phyloP scores from a whole-genome alignment of 2,797 vertebrate species.

The Gobionotothen gibberifrons region DNA sequence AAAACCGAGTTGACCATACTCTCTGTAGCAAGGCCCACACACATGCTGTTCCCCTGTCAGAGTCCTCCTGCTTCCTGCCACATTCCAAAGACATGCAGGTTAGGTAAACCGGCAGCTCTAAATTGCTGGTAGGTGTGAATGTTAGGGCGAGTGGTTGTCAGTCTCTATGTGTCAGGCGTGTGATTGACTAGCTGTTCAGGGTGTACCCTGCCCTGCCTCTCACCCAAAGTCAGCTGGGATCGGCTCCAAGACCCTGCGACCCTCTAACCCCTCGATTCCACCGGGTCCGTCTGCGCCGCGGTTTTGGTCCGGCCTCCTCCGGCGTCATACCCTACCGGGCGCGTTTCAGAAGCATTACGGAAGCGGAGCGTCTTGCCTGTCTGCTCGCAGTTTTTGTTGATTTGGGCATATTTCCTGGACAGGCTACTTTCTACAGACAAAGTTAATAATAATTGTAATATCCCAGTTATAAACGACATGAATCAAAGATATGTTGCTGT shows the following conservation, averaged over 20 bases:
- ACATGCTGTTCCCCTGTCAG: not conserved
- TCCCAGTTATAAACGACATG: too few species aligned
- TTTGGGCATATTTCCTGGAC: too few species aligned
- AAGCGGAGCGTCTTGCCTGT: too few species aligned
- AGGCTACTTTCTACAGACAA: too few species aligned
- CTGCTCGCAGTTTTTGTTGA: too few species aligned
- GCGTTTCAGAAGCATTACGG: too few species aligned
- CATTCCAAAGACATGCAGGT: not conserved
- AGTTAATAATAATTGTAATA: too few species aligned
- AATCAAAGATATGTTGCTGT: too few species aligned
- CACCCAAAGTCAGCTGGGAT: slow-evolving; percentile 6
- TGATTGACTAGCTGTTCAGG: slow-evolving; percentile 12
- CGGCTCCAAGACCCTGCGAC: not conserved
- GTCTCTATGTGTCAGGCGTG: not conserved
- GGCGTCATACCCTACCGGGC: too few species aligned
- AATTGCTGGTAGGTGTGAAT: not conserved
- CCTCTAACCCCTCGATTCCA: too few species aligned
- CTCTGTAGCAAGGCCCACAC: not conserved
- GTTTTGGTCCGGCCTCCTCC: too few species aligned
- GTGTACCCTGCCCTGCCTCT: not conserved
- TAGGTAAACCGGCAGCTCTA: slow-evolving; percentile 4
- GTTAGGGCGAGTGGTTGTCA: not conserved
- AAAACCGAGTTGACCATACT: not conserved
- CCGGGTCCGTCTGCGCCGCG: too few species aligned
- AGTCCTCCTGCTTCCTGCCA: not conserved